Evolutionary conservation across 1,140 invertebrate species (phyloP).

Genomic region (Venturia canescens): DNA sequence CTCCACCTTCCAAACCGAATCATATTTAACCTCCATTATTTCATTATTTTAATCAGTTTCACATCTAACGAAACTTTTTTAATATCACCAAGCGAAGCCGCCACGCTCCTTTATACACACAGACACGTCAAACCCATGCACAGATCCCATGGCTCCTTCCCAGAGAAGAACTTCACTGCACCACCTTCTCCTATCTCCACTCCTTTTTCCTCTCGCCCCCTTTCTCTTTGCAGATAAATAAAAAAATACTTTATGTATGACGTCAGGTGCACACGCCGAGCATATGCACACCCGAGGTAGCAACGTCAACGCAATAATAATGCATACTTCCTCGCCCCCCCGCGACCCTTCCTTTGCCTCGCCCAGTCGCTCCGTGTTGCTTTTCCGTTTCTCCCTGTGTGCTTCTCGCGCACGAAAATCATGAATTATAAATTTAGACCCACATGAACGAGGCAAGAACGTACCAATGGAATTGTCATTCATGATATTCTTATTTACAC

Average conservation of each 20-base stretch:
- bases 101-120: background rate
- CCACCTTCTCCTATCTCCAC: background rate
- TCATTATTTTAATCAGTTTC: slow-evolving; percentile 20
- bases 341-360: background rate
- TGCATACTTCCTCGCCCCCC: background rate
- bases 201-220: background rate
- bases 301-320: slow-evolving; percentile 14
- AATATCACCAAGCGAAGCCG: background rate
- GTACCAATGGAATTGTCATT: slow-evolving; percentile 8
- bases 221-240: background rate
- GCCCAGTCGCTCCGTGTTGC: background rate
- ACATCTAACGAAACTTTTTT: slow-evolving; percentile 3
- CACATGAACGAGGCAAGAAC: background rate
- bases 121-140: background rate
- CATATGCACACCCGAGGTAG: background rate
- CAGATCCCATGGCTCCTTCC: background rate
- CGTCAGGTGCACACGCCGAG: background rate
- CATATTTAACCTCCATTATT: slow-evolving; percentile 1
- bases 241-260: slow-evolving; percentile 24
- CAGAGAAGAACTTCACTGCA: background rate
- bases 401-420: background rate
- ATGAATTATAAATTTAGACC: slow-evolving; percentile 17
- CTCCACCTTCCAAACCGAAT: background rate
- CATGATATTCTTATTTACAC: slow-evolving; percentile 3
- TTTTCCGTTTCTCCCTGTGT: background rate